A percentile compares a stretch with the other conserved stretches of the same genome.
Conservation (phyloP, 2,113 vertebrate species). For the Mystacornis crossleyi region DNA sequence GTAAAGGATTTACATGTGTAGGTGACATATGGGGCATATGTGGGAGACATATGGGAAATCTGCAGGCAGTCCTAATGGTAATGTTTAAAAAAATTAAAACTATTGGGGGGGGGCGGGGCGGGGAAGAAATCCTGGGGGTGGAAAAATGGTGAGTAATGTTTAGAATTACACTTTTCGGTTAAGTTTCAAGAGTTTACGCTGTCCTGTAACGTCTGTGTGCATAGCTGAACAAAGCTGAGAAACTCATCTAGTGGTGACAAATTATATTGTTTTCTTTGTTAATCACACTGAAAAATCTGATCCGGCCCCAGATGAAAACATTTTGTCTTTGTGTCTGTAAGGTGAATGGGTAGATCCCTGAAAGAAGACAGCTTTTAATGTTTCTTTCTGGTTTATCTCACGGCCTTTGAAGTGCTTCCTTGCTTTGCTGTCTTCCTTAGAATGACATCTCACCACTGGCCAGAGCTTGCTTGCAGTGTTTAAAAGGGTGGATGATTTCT, state of each 20-base stretch:
- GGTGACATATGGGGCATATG: neutral
- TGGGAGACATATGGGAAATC: neutral
- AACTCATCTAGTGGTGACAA: neutral
- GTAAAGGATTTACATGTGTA: neutral
- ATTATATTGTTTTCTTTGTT: neutral
- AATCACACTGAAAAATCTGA: neutral
- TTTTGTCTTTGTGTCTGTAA: neutral
- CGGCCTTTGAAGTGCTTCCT: neutral
- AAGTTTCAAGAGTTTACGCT: neutral
- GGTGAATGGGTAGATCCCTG: neutral
- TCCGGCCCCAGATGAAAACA: neutral
- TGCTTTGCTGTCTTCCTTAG: neutral
- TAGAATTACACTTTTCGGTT: neutral
- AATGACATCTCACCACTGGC: neutral
- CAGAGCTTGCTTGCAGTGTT: neutral
- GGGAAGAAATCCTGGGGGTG: neutral
- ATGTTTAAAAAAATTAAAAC: neutral
- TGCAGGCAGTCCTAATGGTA: neutral
- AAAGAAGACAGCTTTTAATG: neutral
- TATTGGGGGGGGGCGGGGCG: fast-evolving
- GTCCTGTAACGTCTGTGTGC: neutral
- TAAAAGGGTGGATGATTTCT: neutral
- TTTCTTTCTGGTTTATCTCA: neutral
- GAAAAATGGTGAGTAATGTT: neutral
- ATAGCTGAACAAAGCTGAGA: neutral